phyloP scores from a whole-genome alignment of 2,888 invertebrate species.

The Drosophila neotestacea region DNA sequence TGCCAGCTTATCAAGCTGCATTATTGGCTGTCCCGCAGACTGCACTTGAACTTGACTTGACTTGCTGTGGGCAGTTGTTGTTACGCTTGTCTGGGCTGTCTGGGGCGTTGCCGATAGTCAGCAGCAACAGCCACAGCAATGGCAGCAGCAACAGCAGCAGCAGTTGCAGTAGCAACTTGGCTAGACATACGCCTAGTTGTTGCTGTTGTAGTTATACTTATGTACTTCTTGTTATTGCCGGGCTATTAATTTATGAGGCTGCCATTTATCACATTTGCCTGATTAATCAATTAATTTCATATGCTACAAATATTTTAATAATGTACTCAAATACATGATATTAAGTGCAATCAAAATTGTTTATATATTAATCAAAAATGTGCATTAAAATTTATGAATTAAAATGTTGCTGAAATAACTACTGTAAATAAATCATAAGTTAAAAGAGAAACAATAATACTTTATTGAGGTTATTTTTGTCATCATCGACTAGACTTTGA shows the following conservation, averaged over 20 bases:
- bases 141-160: conserved; percentile 30
- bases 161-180: conserved; percentile 50
- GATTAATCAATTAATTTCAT: conserved; percentile 70
- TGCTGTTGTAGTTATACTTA: conserved; percentile 48
- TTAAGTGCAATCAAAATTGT: conserved; percentile 13
- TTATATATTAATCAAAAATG: conserved; percentile 17
- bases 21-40: conserved; percentile 67
- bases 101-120: conserved; percentile 77
- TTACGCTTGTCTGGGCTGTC: conserved; percentile 78
- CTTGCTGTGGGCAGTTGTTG: conserved; percentile 81
- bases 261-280: conserved; percentile 84
- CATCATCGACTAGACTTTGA: neutral
- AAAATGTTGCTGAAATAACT: conserved; percentile 7
- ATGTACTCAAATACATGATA: conserved; percentile 7
- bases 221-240: conserved; percentile 61
- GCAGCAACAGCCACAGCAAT: conserved; percentile 49
- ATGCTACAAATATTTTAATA: conserved; percentile 27
- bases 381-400: neutral
- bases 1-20: conserved; percentile 70
- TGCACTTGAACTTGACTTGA: conserved; percentile 81
- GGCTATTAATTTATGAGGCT: conserved; percentile 83
- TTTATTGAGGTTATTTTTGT: neutral
- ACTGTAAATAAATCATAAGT: neutral
- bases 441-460: neutral
- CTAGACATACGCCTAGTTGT: conserved; percentile 53